Evolutionary conservation across 2,888 invertebrate species (phyloP).

Genomic region (Diadromus collaris): DNA sequence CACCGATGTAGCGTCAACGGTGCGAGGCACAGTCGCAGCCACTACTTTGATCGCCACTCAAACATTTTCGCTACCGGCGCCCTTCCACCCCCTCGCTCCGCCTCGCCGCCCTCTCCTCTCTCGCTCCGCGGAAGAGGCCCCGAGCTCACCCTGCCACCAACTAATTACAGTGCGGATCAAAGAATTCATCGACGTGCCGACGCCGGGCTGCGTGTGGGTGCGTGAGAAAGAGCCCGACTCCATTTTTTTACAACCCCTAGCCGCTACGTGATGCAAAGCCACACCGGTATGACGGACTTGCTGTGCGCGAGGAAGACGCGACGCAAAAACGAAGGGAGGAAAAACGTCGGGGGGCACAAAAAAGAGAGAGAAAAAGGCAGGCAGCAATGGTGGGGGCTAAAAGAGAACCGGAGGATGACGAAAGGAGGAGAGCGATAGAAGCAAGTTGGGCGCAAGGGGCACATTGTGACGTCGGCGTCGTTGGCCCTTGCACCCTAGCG

Average conservation of each 20-base stretch:
- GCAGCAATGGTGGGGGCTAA: conserved; percentile 55
- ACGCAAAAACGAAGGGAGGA: conserved; percentile 59
- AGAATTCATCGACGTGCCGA: conserved; percentile 77
- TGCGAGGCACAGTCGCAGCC: conserved; percentile 69
- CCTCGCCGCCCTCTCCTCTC: conserved; percentile 46
- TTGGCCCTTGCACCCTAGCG: conserved; percentile 65
- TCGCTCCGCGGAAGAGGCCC: conserved; percentile 52
- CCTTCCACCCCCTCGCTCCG: conserved; percentile 59
- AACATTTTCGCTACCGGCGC: conserved; percentile 75
- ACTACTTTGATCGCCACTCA: conserved; percentile 79
- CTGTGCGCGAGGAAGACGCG: conserved; percentile 53
- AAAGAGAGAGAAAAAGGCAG: conserved; percentile 48
- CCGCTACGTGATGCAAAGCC: conserved; percentile 49
- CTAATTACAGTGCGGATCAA: conserved; percentile 79
- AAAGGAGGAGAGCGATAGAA: conserved; percentile 57
- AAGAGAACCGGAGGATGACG: conserved; percentile 62
- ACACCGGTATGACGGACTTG: conserved; percentile 35
- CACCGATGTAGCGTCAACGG: conserved; percentile 49
- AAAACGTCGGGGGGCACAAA: conserved; percentile 60
- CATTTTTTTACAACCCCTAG: conserved; percentile 6
- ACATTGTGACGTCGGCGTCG: conserved; percentile 52
- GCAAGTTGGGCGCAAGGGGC: conserved; percentile 16
- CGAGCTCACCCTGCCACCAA: conserved; percentile 71
- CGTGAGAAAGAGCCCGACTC: conserved; percentile 61
- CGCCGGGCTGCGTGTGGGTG: conserved; percentile 64